A percentile compares a stretch with the other conserved stretches of the same genome.
Conservation (phyloP, 2,113 vertebrate species). For the Aspidoscelis tigris region DNA sequence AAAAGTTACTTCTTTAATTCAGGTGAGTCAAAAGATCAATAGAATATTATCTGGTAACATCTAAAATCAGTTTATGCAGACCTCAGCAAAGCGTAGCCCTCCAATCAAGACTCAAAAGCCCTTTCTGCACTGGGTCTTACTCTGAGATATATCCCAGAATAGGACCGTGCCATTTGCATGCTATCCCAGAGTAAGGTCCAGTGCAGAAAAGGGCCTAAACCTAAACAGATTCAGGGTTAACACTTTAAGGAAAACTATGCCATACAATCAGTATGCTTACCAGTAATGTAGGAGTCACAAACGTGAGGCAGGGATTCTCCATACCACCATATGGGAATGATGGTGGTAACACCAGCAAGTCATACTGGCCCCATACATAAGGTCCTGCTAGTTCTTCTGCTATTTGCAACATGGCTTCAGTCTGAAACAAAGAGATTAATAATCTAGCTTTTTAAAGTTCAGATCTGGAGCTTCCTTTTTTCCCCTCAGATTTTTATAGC, state of each 20-base stretch:
- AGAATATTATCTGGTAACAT: not conserved
- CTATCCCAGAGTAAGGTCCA: too few species aligned
- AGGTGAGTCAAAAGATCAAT: slow-evolving; percentile 23
- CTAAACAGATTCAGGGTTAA: slow-evolving; percentile 11
- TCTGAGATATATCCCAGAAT: too few species aligned
- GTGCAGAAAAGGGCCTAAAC: too few species aligned
- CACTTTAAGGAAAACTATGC: not conserved
- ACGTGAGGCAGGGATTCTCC: slow-evolving; percentile 98
- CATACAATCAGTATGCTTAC: slow-evolving; percentile 71
- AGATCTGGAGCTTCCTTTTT: not conserved
- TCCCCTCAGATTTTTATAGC: too few species aligned
- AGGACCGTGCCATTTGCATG: too few species aligned
- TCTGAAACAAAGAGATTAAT: slow-evolving; percentile 74
- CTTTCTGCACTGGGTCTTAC: too few species aligned
- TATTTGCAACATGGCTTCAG: slow-evolving; percentile 91
- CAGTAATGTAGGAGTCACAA: slow-evolving; percentile 93
- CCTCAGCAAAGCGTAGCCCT: not conserved
- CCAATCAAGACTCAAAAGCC: not conserved
- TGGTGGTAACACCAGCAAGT: slow-evolving; percentile 91
- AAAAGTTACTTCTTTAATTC: slow-evolving; percentile 39
- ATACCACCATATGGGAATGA: slow-evolving; percentile 97
- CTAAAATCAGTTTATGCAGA: not conserved
- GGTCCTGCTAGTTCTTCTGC: slow-evolving; percentile 92
- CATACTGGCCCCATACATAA: slow-evolving; percentile 96
- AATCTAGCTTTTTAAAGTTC: slow-evolving; percentile 26